These are phyloP conservation scores for Branchinecta lynchi DNA, from an alignment of 1,140 invertebrate species.

Conservation along the genomic window DNA sequence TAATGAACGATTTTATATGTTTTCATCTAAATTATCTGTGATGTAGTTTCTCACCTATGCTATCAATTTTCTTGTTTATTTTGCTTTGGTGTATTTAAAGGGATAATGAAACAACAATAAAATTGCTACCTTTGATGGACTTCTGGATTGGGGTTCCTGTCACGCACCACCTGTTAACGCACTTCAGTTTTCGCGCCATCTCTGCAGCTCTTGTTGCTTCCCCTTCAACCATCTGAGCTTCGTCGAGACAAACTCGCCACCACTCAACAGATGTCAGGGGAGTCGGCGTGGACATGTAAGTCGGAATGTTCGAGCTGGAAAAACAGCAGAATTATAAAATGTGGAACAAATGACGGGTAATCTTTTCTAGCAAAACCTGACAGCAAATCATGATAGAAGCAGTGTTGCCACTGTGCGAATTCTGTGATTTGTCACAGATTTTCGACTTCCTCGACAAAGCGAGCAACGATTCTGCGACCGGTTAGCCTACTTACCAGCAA, in stretches of 20 bases:
- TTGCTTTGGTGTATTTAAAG: neutral
- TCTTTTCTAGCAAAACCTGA: too few species aligned
- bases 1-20: too few species aligned
- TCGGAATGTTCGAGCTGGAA: constrained; percentile 31
- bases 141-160: constrained; percentile 59
- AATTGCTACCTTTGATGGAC: constrained; percentile 36
- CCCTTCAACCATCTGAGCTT: constrained; percentile 64
- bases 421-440: too few species aligned
- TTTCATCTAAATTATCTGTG: too few species aligned
- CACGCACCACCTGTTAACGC: constrained; percentile 55
- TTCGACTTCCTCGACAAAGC: too few species aligned
- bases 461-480: too few species aligned
- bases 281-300: constrained; percentile 40
- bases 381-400: too few species aligned
- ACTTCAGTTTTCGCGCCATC: constrained; percentile 44
- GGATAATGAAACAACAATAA: constrained; percentile 8
- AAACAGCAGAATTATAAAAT: constrained; percentile 22
- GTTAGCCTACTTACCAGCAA: too few species aligned
- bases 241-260: constrained; percentile 65
- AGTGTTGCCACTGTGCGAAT: too few species aligned
- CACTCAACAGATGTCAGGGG: constrained; percentile 50
- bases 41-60: too few species aligned
- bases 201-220: constrained; percentile 39
- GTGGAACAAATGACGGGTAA: too few species aligned
- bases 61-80: too few species aligned